These are phyloP conservation scores for Mungos mungo DNA, from an alignment of 2,113 vertebrate genomes.

Conservation along the genomic window DNA sequence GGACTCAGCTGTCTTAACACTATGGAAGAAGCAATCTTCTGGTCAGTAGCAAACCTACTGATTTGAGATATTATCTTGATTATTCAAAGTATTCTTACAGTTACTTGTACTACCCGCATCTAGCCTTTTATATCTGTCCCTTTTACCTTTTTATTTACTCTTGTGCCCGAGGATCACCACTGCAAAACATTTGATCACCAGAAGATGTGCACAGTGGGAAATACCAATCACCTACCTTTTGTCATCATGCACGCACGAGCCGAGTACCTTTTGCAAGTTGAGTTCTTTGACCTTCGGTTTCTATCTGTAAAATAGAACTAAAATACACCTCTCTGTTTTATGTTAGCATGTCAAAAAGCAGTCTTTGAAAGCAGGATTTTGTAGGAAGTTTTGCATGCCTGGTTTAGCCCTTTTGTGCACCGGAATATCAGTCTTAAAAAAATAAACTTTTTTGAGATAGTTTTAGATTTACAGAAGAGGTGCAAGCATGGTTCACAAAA, in stretches of 20 bases:
- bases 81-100: not conserved
- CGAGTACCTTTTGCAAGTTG: not conserved
- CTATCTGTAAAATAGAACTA: not conserved
- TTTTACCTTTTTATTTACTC: not conserved
- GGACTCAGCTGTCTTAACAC: not conserved
- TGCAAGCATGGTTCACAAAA: not conserved
- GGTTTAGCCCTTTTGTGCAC: not conserved
- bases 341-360: not conserved
- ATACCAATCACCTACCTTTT: not conserved
- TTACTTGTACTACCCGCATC: not conserved
- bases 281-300: not conserved
- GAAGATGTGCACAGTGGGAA: not conserved
- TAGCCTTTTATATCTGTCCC: not conserved
- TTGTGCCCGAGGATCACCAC: not conserved
- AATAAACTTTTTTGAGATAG: slow-evolving; percentile 1
- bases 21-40: not conserved
- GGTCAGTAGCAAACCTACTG: not conserved
- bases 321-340: not conserved
- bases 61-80: not conserved
- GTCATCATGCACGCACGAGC: not conserved
- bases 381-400: not conserved
- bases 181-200: not conserved
- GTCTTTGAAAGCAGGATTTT: not conserved
- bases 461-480: not conserved
- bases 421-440: not conserved